Base-by-base conservation (phyloP, 2,797 vertebrate genomes). In the Gila robusta region DNA sequence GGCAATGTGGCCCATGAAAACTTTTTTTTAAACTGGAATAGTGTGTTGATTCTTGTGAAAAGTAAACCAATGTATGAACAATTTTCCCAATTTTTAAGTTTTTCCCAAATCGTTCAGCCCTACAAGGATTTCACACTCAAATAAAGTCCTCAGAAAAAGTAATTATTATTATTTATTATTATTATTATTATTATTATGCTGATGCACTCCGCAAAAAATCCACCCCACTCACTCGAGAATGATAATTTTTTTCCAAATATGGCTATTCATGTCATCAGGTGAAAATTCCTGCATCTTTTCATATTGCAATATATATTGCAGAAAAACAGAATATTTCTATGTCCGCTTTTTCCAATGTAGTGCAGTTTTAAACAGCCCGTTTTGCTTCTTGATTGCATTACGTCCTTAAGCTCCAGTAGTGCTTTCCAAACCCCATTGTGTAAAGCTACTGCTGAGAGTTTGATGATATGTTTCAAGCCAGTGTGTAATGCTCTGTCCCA, bases 401-500 rank as follows among this genome's bases (percentile, higher is more conserved):
- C 11, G 0, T 56, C 74, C 47, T 84, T 70, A 79, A 79, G 44
- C 64, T 70, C 64, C 47, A 28, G 49, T 6, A 70, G 35, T n/a
- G 44, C 37, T 26, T 72, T 37, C 72, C 62, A 54, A 11, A 79
- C 64, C 74, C n/a, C 41, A 26, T 56, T 80, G 84, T n/a, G 52
- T 47, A 47, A 72, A 72, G 84, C 54, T 37, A 37, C 35, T 79
- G 84, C 72, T 73, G 84, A 86, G 79, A 81, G 56, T 72, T 72
- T 82, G 54, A 80, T 73, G 79, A 82, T 72, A 41, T 59, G 62
- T 54, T 86, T 88, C 67, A 74, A 77, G 77, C 77, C 66, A 62
- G 67, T 28, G 67, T 85, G 54, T 79, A 73, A 85, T 85, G 66
- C 62, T 85, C 67, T 47, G 77, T 72, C 76, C 54, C 39, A 67